phyloP scores from a whole-genome alignment of 2,797 vertebrate genomes.

The Myripristis jacobus region DNA sequence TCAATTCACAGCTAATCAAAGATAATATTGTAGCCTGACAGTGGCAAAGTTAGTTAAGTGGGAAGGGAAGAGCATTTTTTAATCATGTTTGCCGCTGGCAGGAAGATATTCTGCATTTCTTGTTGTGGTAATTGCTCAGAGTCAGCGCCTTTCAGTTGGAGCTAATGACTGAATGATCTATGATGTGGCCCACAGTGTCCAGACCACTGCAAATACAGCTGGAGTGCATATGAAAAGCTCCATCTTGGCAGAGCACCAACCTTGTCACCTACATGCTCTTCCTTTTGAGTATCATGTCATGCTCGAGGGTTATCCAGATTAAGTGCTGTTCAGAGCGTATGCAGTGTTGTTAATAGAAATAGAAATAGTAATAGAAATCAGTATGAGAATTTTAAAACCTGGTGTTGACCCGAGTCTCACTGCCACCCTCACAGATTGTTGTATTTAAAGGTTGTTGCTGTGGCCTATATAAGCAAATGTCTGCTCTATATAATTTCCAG shows the following conservation, averaged over 20 bases:
- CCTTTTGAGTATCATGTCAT: conserved; percentile 1
- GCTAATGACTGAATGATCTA: conserved; percentile 35
- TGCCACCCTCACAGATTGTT: conserved; percentile 1
- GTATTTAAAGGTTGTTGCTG: too few relatives aligned
- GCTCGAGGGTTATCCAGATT: conserved; percentile 19
- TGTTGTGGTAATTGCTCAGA: conserved; percentile 50
- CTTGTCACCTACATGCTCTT: neutral
- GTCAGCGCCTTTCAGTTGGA: conserved; percentile 25
- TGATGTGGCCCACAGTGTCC: conserved; percentile 13
- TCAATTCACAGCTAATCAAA: conserved; percentile 64
- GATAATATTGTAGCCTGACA: conserved; percentile 51
- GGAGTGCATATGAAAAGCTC: neutral
- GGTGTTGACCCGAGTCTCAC: neutral
- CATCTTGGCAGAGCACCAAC: neutral
- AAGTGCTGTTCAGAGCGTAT: conserved; percentile 11
- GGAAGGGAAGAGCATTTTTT: conserved; percentile 40
- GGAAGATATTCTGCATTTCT: conserved; percentile 27
- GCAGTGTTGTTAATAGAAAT: neutral
- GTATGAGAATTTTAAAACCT: neutral
- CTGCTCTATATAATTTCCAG: neutral
- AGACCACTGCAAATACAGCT: conserved; percentile 21
- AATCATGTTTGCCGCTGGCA: conserved; percentile 45
- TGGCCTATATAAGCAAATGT: neutral
- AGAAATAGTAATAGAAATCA: conserved; percentile 7
- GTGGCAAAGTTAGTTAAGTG: conserved; percentile 39